Evolutionary conservation across 2,888 invertebrate species (phyloP).

Genomic region (Prenolepis imparis): DNA sequence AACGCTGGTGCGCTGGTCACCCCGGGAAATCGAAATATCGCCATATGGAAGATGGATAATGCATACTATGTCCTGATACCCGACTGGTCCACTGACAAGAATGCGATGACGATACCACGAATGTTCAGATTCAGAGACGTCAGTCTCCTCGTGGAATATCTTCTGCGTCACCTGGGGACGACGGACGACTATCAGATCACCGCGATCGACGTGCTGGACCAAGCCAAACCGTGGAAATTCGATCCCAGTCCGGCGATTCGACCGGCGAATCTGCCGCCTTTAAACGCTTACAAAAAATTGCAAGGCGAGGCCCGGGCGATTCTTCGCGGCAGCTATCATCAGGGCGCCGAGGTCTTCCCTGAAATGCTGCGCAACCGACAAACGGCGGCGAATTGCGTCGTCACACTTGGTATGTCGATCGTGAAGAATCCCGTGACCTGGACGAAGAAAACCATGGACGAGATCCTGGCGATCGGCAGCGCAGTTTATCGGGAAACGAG

Average conservation of each 20-base stretch:
- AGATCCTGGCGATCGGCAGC: slow-evolving; percentile 79
- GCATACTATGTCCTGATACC: slow-evolving; percentile 79
- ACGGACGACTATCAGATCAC: slow-evolving; percentile 81
- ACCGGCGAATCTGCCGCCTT: slow-evolving; percentile 80
- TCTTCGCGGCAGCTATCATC: slow-evolving; percentile 78
- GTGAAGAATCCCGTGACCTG: slow-evolving; percentile 82
- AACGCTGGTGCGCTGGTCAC: slow-evolving; percentile 77
- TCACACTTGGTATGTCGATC: slow-evolving; percentile 81
- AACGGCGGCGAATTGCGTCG: slow-evolving; percentile 81
- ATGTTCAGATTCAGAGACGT: slow-evolving; percentile 73
- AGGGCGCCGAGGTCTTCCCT: slow-evolving; percentile 79
- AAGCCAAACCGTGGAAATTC: slow-evolving; percentile 79
- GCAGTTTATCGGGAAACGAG: slow-evolving; percentile 77
- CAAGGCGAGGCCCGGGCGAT: slow-evolving; percentile 81
- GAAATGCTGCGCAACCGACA: slow-evolving; percentile 77
- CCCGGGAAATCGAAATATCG: slow-evolving; percentile 66
- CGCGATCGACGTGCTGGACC: slow-evolving; percentile 79
- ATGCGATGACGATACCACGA: slow-evolving; percentile 57
- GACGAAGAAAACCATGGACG: slow-evolving; percentile 83
- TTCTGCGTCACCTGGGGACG: slow-evolving; percentile 64
- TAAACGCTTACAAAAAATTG: slow-evolving; percentile 81
- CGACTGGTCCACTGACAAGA: slow-evolving; percentile 42
- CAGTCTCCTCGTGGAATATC: slow-evolving; percentile 64
- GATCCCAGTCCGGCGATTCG: slow-evolving; percentile 81
- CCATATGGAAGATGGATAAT: slow-evolving; percentile 78